Evolutionary conservation across 2,888 invertebrate species (phyloP).

Genomic region (Meteorus cinctellus): DNA sequence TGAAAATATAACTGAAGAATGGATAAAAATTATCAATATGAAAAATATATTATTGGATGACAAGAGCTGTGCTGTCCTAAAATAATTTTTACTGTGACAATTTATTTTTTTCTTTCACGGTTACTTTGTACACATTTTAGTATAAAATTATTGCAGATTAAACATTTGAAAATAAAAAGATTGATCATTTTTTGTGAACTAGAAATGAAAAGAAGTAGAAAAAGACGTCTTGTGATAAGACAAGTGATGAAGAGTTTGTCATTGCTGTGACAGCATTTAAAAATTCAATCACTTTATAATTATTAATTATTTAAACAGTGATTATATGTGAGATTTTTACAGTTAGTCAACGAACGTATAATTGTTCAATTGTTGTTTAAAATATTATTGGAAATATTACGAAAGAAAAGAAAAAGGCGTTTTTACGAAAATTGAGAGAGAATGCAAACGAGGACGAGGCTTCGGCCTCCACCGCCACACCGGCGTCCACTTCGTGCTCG

Average conservation of each 20-base stretch:
- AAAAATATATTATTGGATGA: not conserved
- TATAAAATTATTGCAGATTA: too few species aligned
- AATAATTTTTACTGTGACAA: not conserved
- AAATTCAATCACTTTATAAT: not conserved
- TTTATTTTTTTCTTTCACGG: not conserved
- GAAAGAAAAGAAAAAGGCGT: too few species aligned
- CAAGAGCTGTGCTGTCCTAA: not conserved
- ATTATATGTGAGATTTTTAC: not conserved
- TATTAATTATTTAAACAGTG: not conserved
- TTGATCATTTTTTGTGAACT: not conserved
- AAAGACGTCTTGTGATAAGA: conserved; percentile 60
- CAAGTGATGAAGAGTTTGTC: conserved; percentile 47
- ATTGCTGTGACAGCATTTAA: conserved; percentile 52
- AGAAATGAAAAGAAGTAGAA: conserved; percentile 58
- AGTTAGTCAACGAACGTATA: not conserved
- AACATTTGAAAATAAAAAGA: not conserved
- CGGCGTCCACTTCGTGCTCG: conserved; percentile 37
- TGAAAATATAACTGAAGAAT: not conserved
- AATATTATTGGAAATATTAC: not conserved
- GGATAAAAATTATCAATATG: conserved; percentile 9
- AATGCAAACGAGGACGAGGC: conserved; percentile 37
- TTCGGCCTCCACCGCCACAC: conserved; percentile 42
- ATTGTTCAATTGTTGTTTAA: not conserved
- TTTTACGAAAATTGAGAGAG: conserved; percentile 4
- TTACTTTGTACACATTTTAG: too few species aligned